Conservation (phyloP, 1,140 invertebrate species). For the Camponotus vicinus region DNA sequence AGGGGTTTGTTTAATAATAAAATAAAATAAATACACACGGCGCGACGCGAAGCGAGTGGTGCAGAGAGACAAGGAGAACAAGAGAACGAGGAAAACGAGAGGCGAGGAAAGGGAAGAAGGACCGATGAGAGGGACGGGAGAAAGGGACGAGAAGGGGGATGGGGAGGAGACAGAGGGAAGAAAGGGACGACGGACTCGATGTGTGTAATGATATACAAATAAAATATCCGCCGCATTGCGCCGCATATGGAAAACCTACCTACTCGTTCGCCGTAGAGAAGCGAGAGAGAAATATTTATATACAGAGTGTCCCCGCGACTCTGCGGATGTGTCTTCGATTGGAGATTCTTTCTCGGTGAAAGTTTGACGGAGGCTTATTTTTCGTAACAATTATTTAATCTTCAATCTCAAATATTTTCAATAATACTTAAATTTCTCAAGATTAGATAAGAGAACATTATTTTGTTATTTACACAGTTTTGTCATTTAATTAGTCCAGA, state of each 20-base stretch:
- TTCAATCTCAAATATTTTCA: neutral
- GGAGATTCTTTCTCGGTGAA: neutral
- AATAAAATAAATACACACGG: constrained; percentile 83
- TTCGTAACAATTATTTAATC: constrained; percentile 5
- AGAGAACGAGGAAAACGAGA: constrained; percentile 55
- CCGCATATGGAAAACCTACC: constrained; percentile 71
- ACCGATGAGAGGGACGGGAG: constrained; percentile 61
- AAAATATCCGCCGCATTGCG: constrained; percentile 70
- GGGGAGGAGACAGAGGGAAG: constrained; percentile 63
- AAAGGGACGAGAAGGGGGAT: constrained; percentile 53
- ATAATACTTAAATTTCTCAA: neutral
- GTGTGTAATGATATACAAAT: constrained; percentile 75
- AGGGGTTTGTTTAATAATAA: constrained; percentile 78
- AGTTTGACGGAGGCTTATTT: neutral
- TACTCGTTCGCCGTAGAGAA: constrained; percentile 58
- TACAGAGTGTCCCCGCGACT: constrained; percentile 63
- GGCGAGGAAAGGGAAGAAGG: constrained; percentile 59
- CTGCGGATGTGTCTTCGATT: constrained; percentile 7
- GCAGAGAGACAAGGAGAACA: constrained; percentile 9
- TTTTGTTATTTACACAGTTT: neutral
- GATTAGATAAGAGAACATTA: neutral
- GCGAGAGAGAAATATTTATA: constrained; percentile 48
- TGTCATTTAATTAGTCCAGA: neutral
- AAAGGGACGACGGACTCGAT: constrained; percentile 57
- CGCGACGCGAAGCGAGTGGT: constrained; percentile 19